Conservation (phyloP, 2,113 vertebrate genomes). For the Phaethornis superciliosus region DNA sequence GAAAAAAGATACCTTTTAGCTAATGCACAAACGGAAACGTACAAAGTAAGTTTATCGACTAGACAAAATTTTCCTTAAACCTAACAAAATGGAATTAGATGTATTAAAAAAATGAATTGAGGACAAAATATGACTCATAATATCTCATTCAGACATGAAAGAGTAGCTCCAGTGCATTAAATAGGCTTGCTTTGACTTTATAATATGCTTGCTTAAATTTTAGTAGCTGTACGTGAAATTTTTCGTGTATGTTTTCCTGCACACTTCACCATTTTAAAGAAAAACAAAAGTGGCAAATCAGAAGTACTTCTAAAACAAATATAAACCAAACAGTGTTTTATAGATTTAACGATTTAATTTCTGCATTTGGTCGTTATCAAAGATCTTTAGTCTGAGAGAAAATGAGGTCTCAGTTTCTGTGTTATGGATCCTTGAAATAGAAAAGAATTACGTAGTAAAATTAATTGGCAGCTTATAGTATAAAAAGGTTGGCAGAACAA, state of each 20-base stretch:
- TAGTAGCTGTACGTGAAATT: constrained; percentile 18
- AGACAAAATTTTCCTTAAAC: background rate
- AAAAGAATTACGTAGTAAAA: background rate
- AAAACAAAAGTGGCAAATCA: background rate
- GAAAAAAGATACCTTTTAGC: background rate
- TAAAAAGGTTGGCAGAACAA: background rate
- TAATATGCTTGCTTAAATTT: background rate
- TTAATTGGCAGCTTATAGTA: background rate
- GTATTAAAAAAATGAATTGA: background rate
- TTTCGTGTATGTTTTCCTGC: background rate
- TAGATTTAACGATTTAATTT: background rate
- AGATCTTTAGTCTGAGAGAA: background rate
- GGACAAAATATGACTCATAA: background rate
- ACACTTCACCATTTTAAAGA: background rate
- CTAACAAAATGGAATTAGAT: background rate
- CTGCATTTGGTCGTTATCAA: background rate
- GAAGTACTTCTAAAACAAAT: background rate
- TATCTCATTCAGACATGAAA: background rate
- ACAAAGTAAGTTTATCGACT: background rate
- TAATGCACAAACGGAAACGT: background rate
- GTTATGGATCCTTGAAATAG: background rate
- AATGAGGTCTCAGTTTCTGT: background rate
- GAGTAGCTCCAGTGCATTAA: background rate
- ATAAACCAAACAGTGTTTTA: background rate
- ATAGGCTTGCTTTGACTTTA: background rate